A percentile compares a stretch with the other conserved stretches of the same genome.
Evolutionary conservation across 2,888 invertebrate species (phyloP).

Genomic region (Orthosia incerta): DNA sequence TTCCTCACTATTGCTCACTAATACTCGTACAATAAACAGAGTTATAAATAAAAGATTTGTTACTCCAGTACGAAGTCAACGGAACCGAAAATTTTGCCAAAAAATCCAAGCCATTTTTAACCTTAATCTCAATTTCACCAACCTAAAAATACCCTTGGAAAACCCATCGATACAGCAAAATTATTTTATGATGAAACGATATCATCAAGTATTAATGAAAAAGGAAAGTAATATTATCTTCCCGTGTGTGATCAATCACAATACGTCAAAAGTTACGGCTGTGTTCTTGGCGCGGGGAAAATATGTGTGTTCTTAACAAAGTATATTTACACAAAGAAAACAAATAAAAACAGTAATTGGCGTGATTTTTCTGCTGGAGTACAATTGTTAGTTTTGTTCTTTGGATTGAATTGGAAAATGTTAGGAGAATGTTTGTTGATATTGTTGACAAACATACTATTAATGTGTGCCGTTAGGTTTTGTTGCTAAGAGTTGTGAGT

Average conservation of each 20-base stretch:
- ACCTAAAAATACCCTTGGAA: conserved; percentile 26
- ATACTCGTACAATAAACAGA: background rate
- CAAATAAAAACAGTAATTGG: conserved; percentile 54
- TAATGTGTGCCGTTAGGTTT: background rate
- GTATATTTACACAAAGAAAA: conserved; percentile 54
- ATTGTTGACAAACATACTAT: background rate
- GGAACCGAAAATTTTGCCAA: background rate
- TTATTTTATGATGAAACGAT: conserved; percentile 54
- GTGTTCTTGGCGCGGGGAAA: conserved; percentile 33
- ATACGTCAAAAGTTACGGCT: conserved; percentile 71
- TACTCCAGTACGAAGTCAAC: background rate
- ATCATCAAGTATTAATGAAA: conserved; percentile 67
- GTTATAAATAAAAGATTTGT: background rate
- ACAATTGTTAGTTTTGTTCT: conserved; percentile 38
- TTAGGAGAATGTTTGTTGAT: background rate
- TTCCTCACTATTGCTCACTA: no score
- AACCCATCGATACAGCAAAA: conserved; percentile 48
- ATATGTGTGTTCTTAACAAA: conserved; percentile 59
- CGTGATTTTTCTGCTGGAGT: conserved; percentile 39
- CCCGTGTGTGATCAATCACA: conserved; percentile 72
- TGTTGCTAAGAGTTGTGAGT: background rate
- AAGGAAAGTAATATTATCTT: conserved; percentile 67
- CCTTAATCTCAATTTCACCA: conserved; percentile 19
- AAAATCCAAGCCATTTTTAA: conserved; percentile 13
- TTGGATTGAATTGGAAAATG: conserved; percentile 10